phyloP scores from a whole-genome alignment of 2,888 invertebrate species.

The Lithosia quadra region DNA sequence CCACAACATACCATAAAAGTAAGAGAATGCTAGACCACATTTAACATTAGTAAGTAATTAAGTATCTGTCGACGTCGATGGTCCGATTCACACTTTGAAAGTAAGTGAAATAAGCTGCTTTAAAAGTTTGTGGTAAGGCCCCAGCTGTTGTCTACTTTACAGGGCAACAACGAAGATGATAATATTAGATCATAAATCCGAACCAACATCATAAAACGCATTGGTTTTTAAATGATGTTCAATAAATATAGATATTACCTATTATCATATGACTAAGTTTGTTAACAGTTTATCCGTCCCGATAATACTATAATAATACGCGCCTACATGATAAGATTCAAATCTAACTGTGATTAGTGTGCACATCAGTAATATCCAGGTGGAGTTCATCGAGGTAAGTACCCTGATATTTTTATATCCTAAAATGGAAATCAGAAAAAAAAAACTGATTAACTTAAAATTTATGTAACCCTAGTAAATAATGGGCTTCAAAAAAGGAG shows the following conservation, averaged over 20 bases:
- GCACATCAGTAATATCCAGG: slow-evolving; percentile 12
- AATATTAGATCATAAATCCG: neutral
- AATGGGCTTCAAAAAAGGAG: neutral
- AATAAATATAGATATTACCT: neutral
- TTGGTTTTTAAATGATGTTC: neutral
- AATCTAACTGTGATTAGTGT: neutral
- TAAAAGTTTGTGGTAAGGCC: too few species aligned
- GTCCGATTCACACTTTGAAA: too few species aligned
- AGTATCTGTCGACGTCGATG: too few species aligned
- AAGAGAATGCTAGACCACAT: too few species aligned
- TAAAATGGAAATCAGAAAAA: neutral
- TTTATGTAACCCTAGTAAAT: neutral
- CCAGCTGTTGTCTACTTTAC: too few species aligned
- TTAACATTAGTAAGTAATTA: too few species aligned
- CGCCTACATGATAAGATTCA: neutral
- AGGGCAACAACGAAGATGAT: too few species aligned
- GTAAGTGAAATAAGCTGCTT: too few species aligned
- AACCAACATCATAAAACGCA: neutral
- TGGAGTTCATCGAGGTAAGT: slow-evolving; percentile 39
- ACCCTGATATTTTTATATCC: slow-evolving; percentile 6
- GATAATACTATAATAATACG: neutral
- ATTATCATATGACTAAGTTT: slow-evolving; percentile 1
- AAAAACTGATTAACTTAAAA: neutral
- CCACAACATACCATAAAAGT: too few species aligned
- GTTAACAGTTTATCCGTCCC: slow-evolving; percentile 3